Evolutionary conservation across 2,888 invertebrate species (phyloP), one percentile per base, ranked within the genome.

Genomic region (Micoletzkya japonica): DNA sequence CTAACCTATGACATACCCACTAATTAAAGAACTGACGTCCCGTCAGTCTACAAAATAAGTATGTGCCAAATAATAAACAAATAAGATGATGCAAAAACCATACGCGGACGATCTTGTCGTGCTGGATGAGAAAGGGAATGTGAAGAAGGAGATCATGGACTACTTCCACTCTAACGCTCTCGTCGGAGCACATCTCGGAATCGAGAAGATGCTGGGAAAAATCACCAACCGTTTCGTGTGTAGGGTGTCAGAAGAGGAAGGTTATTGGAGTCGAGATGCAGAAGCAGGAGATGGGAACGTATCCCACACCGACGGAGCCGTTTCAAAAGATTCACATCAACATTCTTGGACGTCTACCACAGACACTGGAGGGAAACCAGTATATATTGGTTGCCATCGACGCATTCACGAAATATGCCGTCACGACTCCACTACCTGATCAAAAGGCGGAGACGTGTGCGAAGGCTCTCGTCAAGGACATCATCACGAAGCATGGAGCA

Each of bases 341-440:
- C 24, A 32, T 77, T 1, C 34, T 67, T 14, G 77, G 77, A 1
- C 75, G 75, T 10, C 37, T 73, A 2, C 52, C 52, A 20, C 57
- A 30, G 6, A 74, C 76, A 2, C 20, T 30, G 0, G 24, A 17
- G n/a, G 74, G 71, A 0, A 73, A 75, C 49, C 68, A 61, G 34
- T 75, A 74, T 66, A 64, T 69, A 17, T 30, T 74, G 1, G 72
- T 70, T 30, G 56, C 67, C 7, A 61, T 74, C 0, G 56, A 64
- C 36, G 39, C 39, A 30, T 76, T 76, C 44, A 58, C 74, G 1
- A 75, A 73, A 56, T 85, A 63, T 52, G 70, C 72, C 61, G 36
- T 80, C 75, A 74, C 77, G 56, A 50, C 86, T 36, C 76, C 85
- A 2, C 58, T 86, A 20, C 81, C 81, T 0, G 80, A 85, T 50